Conservation (phyloP, 2,797 vertebrate genomes). For the Xenopus petersii region DNA sequence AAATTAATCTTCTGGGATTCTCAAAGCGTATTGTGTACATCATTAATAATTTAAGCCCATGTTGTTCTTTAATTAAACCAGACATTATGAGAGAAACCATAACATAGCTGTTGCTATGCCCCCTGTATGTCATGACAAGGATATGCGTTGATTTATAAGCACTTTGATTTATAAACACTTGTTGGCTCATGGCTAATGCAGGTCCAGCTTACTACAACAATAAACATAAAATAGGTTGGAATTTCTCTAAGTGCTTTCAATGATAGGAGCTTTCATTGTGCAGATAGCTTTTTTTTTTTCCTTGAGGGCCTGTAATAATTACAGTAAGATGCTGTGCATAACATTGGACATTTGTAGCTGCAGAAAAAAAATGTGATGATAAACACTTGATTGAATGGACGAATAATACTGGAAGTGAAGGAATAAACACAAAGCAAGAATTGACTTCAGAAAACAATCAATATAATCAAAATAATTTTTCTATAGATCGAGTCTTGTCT, state of each 20-base stretch:
- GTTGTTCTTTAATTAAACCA: slow-evolving; percentile 3
- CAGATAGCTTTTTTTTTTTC: not conserved
- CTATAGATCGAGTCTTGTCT: too few relatives aligned
- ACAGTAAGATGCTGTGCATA: not conserved
- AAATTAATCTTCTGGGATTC: too few relatives aligned
- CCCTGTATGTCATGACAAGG: not conserved
- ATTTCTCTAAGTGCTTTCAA: slow-evolving; percentile 4
- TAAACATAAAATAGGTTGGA: slow-evolving; percentile 4
- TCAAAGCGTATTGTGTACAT: too few relatives aligned
- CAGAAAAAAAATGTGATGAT: not conserved
- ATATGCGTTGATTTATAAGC: slow-evolving; percentile 1
- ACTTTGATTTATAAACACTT: not conserved
- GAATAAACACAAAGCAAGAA: too few relatives aligned
- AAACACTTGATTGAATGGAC: not conserved
- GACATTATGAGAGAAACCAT: not conserved
- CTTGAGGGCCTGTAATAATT: not conserved
- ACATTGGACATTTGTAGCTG: not conserved
- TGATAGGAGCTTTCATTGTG: not conserved
- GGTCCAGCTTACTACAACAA: not conserved
- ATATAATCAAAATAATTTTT: too few relatives aligned
- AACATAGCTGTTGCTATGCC: not conserved
- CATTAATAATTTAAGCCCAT: too few relatives aligned
- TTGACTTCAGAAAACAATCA: too few relatives aligned
- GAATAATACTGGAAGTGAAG: too few relatives aligned
- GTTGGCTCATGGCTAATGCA: slow-evolving; percentile 6